A percentile compares a stretch with the other conserved stretches of the same genome.
These are phyloP conservation scores for Boleophthalmus pectinirostris DNA, from an alignment of 2,113 vertebrate genomes.

Conservation along the genomic window DNA sequence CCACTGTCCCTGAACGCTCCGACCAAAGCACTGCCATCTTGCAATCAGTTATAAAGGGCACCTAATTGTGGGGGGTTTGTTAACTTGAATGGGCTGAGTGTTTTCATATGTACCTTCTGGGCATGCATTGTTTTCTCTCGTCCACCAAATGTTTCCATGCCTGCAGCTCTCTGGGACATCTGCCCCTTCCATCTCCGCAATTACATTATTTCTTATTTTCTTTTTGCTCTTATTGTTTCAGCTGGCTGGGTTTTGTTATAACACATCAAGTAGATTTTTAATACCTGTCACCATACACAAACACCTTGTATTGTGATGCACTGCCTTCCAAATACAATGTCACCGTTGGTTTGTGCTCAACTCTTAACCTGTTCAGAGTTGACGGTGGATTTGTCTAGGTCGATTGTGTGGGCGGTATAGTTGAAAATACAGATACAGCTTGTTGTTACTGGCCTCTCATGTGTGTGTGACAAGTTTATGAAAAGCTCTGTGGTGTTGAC, in stretches of 20 bases:
- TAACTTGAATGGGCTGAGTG: conserved; percentile 29
- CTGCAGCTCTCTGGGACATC: conserved; percentile 55
- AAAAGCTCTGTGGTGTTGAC: conserved; percentile 10
- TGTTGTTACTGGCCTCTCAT: conserved; percentile 21
- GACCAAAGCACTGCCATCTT: not conserved
- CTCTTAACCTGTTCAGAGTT: conserved; percentile 10
- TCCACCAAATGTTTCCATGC: conserved; percentile 41
- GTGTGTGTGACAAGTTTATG: conserved; percentile 13
- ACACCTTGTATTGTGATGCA: not conserved
- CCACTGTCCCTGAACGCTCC: not conserved
- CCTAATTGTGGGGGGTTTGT: conserved; percentile 36
- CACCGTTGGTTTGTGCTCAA: not conserved
- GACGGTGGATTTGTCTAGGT: conserved; percentile 16
- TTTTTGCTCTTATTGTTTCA: conserved; percentile 13
- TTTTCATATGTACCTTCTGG: conserved; percentile 44
- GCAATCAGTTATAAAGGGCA: conserved; percentile 5
- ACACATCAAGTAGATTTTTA: not conserved
- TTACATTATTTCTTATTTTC: not conserved
- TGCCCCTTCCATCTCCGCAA: conserved; percentile 17
- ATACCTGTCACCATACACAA: not conserved
- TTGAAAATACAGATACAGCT: conserved; percentile 18
- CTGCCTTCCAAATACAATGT: not conserved
- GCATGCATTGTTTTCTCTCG: conserved; percentile 42
- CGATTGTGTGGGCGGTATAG: conserved; percentile 32
- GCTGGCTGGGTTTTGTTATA: not conserved